A percentile compares a stretch with the other conserved stretches of the same genome.
These are phyloP conservation scores for Apoda limacodes DNA, from an alignment of 2,888 invertebrate genomes.

Conservation along the genomic window DNA sequence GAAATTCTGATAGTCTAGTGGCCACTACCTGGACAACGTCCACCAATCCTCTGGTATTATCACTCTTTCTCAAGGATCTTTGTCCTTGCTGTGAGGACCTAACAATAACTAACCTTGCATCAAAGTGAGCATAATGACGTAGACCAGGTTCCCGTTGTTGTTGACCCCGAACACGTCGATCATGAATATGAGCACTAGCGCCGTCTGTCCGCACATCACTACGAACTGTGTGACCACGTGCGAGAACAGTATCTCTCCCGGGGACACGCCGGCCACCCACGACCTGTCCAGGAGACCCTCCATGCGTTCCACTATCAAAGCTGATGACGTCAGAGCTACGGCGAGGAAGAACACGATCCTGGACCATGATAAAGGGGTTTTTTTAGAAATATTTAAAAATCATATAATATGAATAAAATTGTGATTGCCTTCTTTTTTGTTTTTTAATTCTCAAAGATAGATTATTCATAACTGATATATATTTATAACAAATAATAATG, in stretches of 20 bases:
- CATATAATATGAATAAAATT: too few relatives aligned
- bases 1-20: too few relatives aligned
- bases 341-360: slow-evolving; percentile 97
- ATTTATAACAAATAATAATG: too few relatives aligned
- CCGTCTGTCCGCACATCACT: slow-evolving; percentile 94
- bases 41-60: too few relatives aligned
- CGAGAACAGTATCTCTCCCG: slow-evolving; percentile 91
- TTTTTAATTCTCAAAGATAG: too few relatives aligned
- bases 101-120: slow-evolving; percentile 82
- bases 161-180: slow-evolving; percentile 91
- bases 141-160: slow-evolving; percentile 87
- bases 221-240: slow-evolving; percentile 96
- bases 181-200: slow-evolving; percentile 91
- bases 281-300: slow-evolving; percentile 93
- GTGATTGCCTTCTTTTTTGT: too few relatives aligned
- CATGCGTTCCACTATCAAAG: slow-evolving; percentile 90
- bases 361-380: slow-evolving; percentile 20
- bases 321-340: slow-evolving; percentile 92
- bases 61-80: too few relatives aligned
- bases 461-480: too few relatives aligned
- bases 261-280: slow-evolving; percentile 93
- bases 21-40: too few relatives aligned
- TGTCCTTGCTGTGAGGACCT: too few relatives aligned
- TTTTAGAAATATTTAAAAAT: too few relatives aligned
- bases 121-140: slow-evolving; percentile 87